A percentile compares a stretch with the other conserved stretches of the same genome.
Conservation (phyloP, 2,113 vertebrate species). For the Onychostoma macrolepis region DNA sequence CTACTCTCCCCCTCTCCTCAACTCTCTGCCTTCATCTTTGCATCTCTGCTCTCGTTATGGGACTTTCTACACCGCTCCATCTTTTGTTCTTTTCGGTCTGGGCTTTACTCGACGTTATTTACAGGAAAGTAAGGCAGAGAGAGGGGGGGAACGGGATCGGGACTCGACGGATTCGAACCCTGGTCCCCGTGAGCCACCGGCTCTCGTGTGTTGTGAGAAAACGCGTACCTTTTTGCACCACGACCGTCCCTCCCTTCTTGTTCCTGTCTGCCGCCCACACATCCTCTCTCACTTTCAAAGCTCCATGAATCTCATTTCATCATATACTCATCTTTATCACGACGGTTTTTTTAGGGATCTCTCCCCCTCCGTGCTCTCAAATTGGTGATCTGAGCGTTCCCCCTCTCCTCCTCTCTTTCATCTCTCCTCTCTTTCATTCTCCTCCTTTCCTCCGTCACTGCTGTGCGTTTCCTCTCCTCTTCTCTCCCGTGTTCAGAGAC, state of each 20-base stretch:
- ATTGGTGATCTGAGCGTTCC: conserved; percentile 58
- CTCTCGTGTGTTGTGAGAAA: background rate
- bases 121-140: background rate
- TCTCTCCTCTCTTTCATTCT: conserved; percentile 67
- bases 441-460: conserved; percentile 62
- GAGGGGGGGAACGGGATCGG: background rate
- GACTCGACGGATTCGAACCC: background rate
- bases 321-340: conserved; percentile 75
- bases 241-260: conserved; percentile 43
- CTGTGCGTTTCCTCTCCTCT: conserved; percentile 42
- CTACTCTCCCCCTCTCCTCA: conserved; percentile 17
- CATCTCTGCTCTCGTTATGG: conserved; percentile 42
- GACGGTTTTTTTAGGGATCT: conserved; percentile 43
- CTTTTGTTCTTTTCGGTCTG: conserved; percentile 16
- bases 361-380: conserved; percentile 60
- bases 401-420: conserved; percentile 65
- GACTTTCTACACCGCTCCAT: background rate
- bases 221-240: background rate
- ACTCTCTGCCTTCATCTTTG: conserved; percentile 37
- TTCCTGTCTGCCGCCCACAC: conserved; percentile 26
- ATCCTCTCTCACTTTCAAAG: conserved; percentile 65
- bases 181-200: background rate
- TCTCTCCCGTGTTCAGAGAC: conserved; percentile 68
- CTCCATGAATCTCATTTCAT: conserved; percentile 77
- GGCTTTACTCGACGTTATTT: background rate